Percentiles rank a stretch among this genome's conserved stretches.
phyloP scores from a whole-genome alignment of 2,888 invertebrate genomes.

The Neoascia interrupta region DNA sequence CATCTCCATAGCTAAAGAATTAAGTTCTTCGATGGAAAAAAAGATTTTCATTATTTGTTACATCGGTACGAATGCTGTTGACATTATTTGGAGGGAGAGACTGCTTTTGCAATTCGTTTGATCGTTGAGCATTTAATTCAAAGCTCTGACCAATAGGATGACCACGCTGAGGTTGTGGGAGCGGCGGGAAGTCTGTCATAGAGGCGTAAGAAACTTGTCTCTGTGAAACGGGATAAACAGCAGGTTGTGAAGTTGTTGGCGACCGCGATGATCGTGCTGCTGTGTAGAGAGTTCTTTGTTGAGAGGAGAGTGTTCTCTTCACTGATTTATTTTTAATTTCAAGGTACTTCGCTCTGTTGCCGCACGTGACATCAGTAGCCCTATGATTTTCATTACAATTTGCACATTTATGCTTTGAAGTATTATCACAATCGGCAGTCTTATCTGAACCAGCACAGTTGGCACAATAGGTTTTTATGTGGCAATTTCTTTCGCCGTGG shows the following conservation, averaged over 20 bases:
- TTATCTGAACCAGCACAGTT: slow-evolving; percentile 2
- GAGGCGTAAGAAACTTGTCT: too few species aligned
- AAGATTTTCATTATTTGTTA: background rate
- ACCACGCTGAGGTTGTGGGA: too few species aligned
- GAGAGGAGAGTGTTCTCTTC: background rate
- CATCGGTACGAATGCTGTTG: background rate
- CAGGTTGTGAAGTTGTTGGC: background rate
- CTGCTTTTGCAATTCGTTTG: too few species aligned
- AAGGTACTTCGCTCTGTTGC: background rate
- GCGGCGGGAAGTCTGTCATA: too few species aligned
- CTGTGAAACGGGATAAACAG: too few species aligned
- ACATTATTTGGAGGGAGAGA: background rate
- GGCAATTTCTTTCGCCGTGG: slow-evolving; percentile 14
- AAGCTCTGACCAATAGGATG: too few species aligned
- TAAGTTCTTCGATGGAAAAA: background rate
- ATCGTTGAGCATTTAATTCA: too few species aligned
- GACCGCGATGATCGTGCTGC: background rate
- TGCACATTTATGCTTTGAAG: background rate
- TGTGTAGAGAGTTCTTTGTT: background rate
- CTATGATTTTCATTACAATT: too few species aligned
- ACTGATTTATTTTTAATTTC: background rate
- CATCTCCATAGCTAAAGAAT: background rate
- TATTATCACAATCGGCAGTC: background rate
- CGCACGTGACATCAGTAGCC: too few species aligned
- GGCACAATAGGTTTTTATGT: slow-evolving; percentile 10